Base-by-base conservation (phyloP, 2,797 vertebrate species). In the Loriculus beryllinus region DNA sequence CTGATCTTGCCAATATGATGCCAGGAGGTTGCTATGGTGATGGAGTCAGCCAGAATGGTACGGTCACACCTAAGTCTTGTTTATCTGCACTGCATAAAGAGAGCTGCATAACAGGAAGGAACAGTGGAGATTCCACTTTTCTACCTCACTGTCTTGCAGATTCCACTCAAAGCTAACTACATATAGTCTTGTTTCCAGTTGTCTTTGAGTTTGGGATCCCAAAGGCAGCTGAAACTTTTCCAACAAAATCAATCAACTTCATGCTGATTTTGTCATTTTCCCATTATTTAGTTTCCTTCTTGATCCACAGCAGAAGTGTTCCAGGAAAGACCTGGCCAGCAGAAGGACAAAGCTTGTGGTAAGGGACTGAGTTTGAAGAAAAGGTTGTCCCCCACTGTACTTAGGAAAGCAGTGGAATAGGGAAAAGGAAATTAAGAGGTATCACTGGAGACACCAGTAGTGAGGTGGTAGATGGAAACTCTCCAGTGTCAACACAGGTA, bases 31-130 rank as follows among this genome's bases (percentile, higher is more conserved):
- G 45, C 49, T 54, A 25, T 11, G 37, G 35, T n/a, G 37, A 47
- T 35, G 48, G n/a, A 51, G 31, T 31, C 51, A 48, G 12, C 23
- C 49, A 18, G 21, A 35, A 7, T 5, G 52, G 21, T 33, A 23
- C 9, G 59, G 39, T 26, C 15, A 11, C 4, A 57, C 6, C 51
- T 35, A 43, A 42, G 35, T n/a, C 47, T 68, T 0, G 0, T 23
- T 69, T 45, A 51, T 28, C 17, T 42, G 23, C 52, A 14, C 20
- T 16, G 42, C 33, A 42, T 7, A 20, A 20, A 31, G 25, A 31
- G 25, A 43, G 28, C 43, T 59, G 35, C 7, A 54, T 16, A 20
- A 37, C 35, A 35, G 21, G 8, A 77, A 57, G 23, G 40, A 72
- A 48, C 13, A 75, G 39, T 0, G 0, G 65, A 65, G 12, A 21